phyloP scores from a whole-genome alignment of 2,113 vertebrate genomes.

The Cinclus cinclus region DNA sequence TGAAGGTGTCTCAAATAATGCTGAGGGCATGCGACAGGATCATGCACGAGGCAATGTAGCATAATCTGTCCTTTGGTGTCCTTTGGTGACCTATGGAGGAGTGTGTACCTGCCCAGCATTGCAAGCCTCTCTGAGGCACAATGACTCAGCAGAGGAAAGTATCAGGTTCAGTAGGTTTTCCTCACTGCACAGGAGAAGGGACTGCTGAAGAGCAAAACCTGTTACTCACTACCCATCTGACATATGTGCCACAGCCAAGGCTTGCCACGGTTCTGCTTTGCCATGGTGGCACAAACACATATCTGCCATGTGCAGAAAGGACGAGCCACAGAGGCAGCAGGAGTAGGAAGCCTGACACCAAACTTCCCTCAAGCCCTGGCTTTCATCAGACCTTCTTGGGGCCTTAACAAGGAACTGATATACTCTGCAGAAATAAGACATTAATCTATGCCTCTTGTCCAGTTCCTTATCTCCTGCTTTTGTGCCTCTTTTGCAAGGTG shows the following conservation, averaged over 20 bases:
- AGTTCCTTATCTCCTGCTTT: not conserved
- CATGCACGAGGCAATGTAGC: accelerated
- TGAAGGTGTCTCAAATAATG: not conserved
- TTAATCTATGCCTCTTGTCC: not conserved
- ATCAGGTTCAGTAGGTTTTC: not conserved
- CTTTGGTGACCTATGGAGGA: not conserved
- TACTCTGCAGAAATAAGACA: not conserved
- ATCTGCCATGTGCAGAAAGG: not conserved
- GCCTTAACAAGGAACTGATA: not conserved
- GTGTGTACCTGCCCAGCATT: accelerated
- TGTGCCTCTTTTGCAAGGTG: not conserved
- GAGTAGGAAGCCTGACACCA: not conserved
- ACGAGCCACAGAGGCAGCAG: not conserved
- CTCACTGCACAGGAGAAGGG: not conserved
- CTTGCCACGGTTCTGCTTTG: not conserved
- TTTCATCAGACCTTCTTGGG: not conserved
- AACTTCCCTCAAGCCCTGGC: not conserved
- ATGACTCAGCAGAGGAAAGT: not conserved
- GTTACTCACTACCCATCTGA: not conserved
- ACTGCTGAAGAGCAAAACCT: not conserved
- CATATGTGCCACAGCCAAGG: not conserved
- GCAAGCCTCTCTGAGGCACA: not conserved
- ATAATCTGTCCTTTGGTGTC: not conserved
- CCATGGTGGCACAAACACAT: accelerated
- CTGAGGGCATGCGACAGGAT: not conserved